Base-by-base conservation (phyloP, 2,113 vertebrate species). In the Labrus mixtus region DNA sequence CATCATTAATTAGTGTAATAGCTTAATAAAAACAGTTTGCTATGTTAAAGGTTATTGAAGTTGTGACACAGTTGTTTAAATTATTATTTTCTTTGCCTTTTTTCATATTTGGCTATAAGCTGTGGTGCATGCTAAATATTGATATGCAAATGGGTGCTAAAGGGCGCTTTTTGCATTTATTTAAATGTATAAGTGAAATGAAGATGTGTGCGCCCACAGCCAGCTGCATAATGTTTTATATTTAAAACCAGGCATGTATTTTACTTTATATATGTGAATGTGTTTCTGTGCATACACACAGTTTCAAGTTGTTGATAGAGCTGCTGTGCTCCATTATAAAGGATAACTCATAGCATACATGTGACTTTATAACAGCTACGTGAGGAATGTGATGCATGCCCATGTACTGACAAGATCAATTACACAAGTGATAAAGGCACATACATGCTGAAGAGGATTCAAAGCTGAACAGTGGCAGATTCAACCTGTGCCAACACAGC, bases 331-430 rank as follows among this genome's bases (percentile, higher is more conserved):
- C 36, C 57, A 56, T 73, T 36, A 39, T 65, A 65, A 48, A 33
- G 29, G 23, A 8, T 53, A 50, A 53, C 13, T 3, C 54, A 67
- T 8, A 22, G 54, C 33, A 61, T 11, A 4, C 51, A 59, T 25
- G 43, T 64, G 39, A 43, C 68, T 82, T 72, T 25, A 20, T 22
- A 71, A 37, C 39, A 65, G 65, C 68, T 20, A 56, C 56, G 78
- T 3, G 7, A 6, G 13, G 8, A 79, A 81, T 66, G 60, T 20
- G 41, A 66, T 55, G 66, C 61, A 68, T 53, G 53, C 37, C 13
- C 51, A 33, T 41, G 1, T 78, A n/a, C 50, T 58, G 78, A 82
- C 69, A 76, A 73, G 75, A 51, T 68, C 0, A 12, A 58, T 79
- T 73, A 56, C 43, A 60, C 29, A 6, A 69, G 54, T 6, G 10